A percentile compares a stretch with the other conserved stretches of the same genome.
Evolutionary conservation across 2,797 vertebrate species (phyloP).

Genomic region (Florisuga fusca): DNA sequence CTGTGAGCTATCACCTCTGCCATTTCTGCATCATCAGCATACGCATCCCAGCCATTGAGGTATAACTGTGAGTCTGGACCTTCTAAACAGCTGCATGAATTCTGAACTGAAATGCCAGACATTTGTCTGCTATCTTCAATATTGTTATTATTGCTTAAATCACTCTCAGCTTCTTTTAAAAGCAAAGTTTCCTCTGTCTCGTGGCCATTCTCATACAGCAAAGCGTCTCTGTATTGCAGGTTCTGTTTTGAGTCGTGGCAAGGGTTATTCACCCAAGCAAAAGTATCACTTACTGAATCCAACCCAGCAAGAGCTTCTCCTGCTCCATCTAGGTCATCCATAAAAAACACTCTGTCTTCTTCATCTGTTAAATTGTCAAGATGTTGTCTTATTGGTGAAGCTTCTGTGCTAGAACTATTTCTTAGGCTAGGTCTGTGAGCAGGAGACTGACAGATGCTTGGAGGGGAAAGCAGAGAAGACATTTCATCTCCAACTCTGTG

Average conservation of each 20-base stretch:
- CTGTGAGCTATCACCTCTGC: conserved; percentile 94
- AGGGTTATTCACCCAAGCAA: conserved; percentile 57
- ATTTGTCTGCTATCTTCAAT: conserved; percentile 48
- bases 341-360: conserved; percentile 94
- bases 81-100: conserved; percentile 78
- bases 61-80: conserved; percentile 80
- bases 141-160: conserved; percentile 73
- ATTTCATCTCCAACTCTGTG: conserved; percentile 94
- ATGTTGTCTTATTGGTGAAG: conserved; percentile 81
- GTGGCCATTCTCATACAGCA: conserved; percentile 71
- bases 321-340: conserved; percentile 91
- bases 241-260: conserved; percentile 51
- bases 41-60: conserved; percentile 89
- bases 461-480: conserved; percentile 94
- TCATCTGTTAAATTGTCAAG: conserved; percentile 77
- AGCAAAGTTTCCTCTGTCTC: conserved; percentile 48
- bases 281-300: conserved; percentile 51
- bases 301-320: conserved; percentile 77
- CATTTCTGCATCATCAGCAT: conserved; percentile 80
- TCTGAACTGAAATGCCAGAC: conserved; percentile 67
- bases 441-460: conserved; percentile 90
- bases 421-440: conserved; percentile 80
- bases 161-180: conserved; percentile 72
- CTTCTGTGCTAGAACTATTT: conserved; percentile 81
- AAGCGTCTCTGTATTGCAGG: conserved; percentile 60